Percentiles rank a stretch among this genome's conserved stretches.
These are phyloP conservation scores for Eidolon dupreanum DNA, from an alignment of 2,797 vertebrate species.

Conservation along the genomic window DNA sequence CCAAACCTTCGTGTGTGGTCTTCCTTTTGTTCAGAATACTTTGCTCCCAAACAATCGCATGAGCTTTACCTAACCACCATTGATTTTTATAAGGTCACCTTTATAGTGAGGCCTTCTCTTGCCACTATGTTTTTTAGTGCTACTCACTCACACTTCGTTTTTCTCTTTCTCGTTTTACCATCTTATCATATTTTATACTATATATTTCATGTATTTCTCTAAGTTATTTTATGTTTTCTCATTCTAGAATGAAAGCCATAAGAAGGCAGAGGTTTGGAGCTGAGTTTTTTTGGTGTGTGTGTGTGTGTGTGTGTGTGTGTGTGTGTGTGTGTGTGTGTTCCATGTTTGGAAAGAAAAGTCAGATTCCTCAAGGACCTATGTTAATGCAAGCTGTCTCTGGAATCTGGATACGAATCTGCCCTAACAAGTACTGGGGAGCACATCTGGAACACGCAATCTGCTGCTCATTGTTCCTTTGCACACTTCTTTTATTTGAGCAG, in stretches of 20 bases:
- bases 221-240: not conserved
- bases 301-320: not conserved
- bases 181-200: not conserved
- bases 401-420: not conserved
- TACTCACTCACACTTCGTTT: not conserved
- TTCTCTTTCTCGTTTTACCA: not conserved
- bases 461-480: not conserved
- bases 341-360: not conserved
- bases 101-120: not conserved
- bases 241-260: not conserved
- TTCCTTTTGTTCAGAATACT: not conserved
- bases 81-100: not conserved
- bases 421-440: not conserved
- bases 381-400: not conserved
- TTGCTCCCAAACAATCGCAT: accelerated
- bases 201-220: not conserved
- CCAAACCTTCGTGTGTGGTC: not conserved
- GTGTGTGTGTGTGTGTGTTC: not conserved
- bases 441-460: not conserved
- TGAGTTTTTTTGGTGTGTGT: not conserved
- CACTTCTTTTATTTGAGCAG: slow-evolving; percentile 40
- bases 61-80: not conserved
- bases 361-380: not conserved
- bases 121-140: not conserved
- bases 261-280: not conserved